phyloP scores from a whole-genome alignment of 1,140 invertebrate genomes.

The Saccostrea cuccullata region DNA sequence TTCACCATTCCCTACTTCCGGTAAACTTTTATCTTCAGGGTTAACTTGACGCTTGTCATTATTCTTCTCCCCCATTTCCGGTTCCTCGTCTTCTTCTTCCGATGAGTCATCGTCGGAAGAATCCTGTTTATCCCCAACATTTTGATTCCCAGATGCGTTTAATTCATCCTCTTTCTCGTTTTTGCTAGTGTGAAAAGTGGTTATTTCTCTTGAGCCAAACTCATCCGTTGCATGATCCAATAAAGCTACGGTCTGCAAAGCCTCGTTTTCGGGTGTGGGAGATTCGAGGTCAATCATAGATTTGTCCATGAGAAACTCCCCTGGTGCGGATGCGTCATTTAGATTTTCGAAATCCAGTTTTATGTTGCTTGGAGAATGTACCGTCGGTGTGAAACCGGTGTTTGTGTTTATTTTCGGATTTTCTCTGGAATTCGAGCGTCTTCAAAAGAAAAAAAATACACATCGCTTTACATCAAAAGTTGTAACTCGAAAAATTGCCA shows the following conservation, averaged over 20 bases:
- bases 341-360: constrained; percentile 11
- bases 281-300: constrained; percentile 6
- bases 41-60: not conserved
- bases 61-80: not conserved
- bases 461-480: not conserved
- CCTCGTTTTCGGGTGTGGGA: not conserved
- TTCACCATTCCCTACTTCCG: not conserved
- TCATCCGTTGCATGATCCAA: not conserved
- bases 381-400: not conserved
- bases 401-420: not conserved
- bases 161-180: not conserved
- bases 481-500: too few relatives aligned
- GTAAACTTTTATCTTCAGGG: not conserved
- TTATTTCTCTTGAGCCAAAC: constrained; percentile 11
- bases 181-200: not conserved
- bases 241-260: not conserved
- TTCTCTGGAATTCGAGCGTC: not conserved
- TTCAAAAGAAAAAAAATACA: not conserved
- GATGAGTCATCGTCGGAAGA: not conserved
- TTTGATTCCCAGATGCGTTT: not conserved
- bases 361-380: not conserved
- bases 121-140: not conserved
- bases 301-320: not conserved
- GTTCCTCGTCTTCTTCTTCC: not conserved
- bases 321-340: not conserved